Base-by-base conservation (phyloP, 2,888 invertebrate species). In the Sclerodermus sp. region DNA sequence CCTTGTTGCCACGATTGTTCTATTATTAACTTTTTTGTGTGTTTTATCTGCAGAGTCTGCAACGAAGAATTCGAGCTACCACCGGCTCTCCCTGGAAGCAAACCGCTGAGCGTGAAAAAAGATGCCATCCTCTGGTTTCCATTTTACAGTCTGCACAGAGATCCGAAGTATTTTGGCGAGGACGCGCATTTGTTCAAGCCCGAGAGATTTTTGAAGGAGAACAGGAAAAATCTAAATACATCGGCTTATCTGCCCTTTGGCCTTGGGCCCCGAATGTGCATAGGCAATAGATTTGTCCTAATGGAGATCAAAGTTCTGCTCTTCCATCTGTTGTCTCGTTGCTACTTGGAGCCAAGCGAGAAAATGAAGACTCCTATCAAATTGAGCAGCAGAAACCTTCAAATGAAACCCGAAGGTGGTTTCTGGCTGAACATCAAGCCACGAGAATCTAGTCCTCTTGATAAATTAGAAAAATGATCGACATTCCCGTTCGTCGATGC, bases 181-280 rank as follows among this genome's bases (percentile, higher is more conserved):
- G 66, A 80, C 14, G 80, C 80, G 0, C 62, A 71, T 0, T 69
- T 66, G 31, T 81, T 81, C 48, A 60, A 78, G 47, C 80, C 80
- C 0, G 78, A 80, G 1, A 64, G 80, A 10, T 79, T 79, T 49
- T 37, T 50, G 3, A 39, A 38, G 0, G 50, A 62, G 2, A 17
- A 44, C 1, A 66, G 54, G 13, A 56, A 57, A 66, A 78, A 23
- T n/a, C 1, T 65, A 1, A 68, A 67, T 18, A 69, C 70, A 0
- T 62, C 53, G 4, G 60, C 68, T 1, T 79, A 65, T 45, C 13
- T 77, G 6, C 74, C 79, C 0, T 80, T 80, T 50, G 79, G 79
- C 0, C 8, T 60, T 1, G 79, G 79, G 3, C 77, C 77, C 0
- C 62, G 77, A 23, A 71, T 67, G 53, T 79, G 79, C 29, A 73